These are phyloP conservation scores for Melanerpes formicivorus DNA, from an alignment of 2,113 vertebrate genomes.

Conservation along the genomic window DNA sequence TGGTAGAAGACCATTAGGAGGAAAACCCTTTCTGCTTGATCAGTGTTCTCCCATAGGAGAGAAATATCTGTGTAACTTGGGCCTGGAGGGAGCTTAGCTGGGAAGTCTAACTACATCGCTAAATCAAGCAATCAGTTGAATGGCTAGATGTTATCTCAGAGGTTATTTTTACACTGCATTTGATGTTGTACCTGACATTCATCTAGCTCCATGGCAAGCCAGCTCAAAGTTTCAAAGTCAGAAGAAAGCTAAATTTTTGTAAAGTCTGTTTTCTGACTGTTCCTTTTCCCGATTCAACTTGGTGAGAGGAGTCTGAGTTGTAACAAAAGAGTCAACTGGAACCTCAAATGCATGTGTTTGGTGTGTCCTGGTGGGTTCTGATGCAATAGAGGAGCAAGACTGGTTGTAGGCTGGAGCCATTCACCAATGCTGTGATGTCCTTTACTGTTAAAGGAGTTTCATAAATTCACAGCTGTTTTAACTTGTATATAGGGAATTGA, in stretches of 20 bases:
- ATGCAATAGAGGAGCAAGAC: background rate
- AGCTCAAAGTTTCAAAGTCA: background rate
- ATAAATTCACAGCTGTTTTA: background rate
- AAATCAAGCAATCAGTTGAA: background rate
- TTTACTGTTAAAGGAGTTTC: background rate
- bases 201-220: background rate
- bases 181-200: background rate
- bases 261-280: background rate
- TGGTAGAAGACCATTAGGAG: background rate
- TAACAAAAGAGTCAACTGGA: background rate
- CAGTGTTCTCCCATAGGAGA: background rate
- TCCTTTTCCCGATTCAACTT: background rate
- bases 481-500: background rate
- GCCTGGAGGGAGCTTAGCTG: background rate
- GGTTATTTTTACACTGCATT: background rate
- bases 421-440: background rate
- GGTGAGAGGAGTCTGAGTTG: background rate
- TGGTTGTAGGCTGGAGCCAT: background rate
- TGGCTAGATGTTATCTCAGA: background rate
- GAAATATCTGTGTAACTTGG: background rate
- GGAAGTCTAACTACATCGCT: background rate
- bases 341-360: accelerated
- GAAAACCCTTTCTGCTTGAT: background rate
- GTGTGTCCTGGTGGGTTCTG: background rate
- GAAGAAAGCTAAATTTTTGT: background rate